Evolutionary conservation across 64 coral and sea anemone species (phyloP), one percentile per base, ranked within the genome.

Genomic region (Actinia equina): DNA sequence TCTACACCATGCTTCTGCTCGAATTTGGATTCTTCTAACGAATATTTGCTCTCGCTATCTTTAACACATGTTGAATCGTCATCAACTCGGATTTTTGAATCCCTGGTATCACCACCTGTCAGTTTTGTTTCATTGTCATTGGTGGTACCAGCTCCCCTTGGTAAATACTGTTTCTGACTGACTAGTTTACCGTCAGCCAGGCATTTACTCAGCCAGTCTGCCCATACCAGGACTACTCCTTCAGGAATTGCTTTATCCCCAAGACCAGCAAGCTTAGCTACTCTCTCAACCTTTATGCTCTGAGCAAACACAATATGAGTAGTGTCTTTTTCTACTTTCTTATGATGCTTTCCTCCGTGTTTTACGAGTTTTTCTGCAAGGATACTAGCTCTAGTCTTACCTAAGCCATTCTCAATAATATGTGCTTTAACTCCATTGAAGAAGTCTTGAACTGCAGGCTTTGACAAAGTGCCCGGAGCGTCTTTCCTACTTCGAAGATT

Each of bases 171-270:
- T 79, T 87, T 69, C 20, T 89, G 59, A 52, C 88, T 93, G 26
- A 95, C 94, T 15, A 95, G 54, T 54, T 88, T 93, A 3, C 91
- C 88, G 22, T 95, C 93, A 59, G 88, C 83, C 25, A 99, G 85
- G 84, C 97, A 99, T 15, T 45, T 41, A 61, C 97, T 99, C 42
- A 99, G 46, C 97, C 97, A 99, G 17, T 99, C 97, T 17, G 97
- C 91, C 22, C 83, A 86, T 5, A 99, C 91, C 30, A 99, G 56
- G 6, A 57, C 43, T 53, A 95, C 80, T 43, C 77, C 57, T 11
- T 89, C 60, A 3, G 93, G 67, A 74, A 99, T 79, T 30, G 26
- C 45, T 77, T 94, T 88, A n/a, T 92, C 87, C 44, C 84, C 89
- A 49, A 98, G 86, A 64, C 88, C 90, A 22, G 95, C 85, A 61